These are phyloP conservation scores for Brachionus rubens DNA, from an alignment of 1,140 invertebrate species.

Conservation along the genomic window DNA sequence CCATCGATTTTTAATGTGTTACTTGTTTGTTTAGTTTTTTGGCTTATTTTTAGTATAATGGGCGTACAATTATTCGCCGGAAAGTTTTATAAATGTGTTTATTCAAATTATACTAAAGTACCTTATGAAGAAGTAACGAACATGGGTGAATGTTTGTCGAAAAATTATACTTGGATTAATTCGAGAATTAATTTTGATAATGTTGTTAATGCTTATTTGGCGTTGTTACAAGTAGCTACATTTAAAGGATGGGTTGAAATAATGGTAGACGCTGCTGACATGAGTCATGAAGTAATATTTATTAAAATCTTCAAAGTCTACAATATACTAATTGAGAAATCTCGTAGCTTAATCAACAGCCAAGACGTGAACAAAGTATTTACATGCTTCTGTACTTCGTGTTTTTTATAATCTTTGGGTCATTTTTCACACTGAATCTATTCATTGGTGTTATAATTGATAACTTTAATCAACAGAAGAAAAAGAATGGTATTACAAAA, in stretches of 20 bases:
- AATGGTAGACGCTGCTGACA: conserved; percentile 96
- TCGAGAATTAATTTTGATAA: conserved; percentile 97
- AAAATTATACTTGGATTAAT: conserved; percentile 89
- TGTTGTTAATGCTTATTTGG: conserved; percentile 91
- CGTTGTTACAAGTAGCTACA: conserved; percentile 93
- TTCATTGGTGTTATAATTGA: conserved; percentile 98
- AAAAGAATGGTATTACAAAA: conserved; percentile 73
- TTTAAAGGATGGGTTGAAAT: conserved; percentile 85
- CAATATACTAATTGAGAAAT: conserved; percentile 50
- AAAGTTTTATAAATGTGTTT: conserved; percentile 84
- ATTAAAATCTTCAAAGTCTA: neutral
- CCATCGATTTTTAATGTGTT: conserved; percentile 91
- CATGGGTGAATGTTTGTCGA: conserved; percentile 80
- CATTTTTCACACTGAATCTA: conserved; percentile 93
- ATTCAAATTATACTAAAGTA: conserved; percentile 60
- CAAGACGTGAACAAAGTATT: conserved; percentile 85
- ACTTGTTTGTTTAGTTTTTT: conserved; percentile 82
- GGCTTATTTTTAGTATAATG: conserved; percentile 87
- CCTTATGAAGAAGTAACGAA: conserved; percentile 42
- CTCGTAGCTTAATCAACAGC: conserved; percentile 81
- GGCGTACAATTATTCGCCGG: conserved; percentile 82
- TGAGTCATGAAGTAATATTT: conserved; percentile 70
- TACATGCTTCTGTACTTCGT: conserved; percentile 98
- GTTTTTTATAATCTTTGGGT: conserved; percentile 93
- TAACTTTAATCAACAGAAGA: conserved; percentile 98